Conservation (phyloP, 2,113 vertebrate species). For the Myrmophylax atrothorax region DNA sequence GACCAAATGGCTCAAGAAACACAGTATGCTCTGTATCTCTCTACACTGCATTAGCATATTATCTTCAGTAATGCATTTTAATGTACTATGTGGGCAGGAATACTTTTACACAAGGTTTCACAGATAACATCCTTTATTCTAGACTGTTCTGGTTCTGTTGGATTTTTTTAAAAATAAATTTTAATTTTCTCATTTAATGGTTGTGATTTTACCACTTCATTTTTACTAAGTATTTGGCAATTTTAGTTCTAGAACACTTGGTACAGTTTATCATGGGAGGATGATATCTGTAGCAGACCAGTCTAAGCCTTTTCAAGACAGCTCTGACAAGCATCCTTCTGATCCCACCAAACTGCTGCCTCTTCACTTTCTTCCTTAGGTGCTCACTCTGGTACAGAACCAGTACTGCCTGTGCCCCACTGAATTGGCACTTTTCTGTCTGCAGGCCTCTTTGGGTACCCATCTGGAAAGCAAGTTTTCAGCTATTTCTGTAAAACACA, state of each 20-base stretch:
- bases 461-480: background rate
- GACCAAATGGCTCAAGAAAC: background rate
- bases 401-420: background rate
- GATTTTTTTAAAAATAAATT: background rate
- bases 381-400: background rate
- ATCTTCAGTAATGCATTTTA: constrained; percentile 37
- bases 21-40: background rate
- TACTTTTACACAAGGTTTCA: constrained; percentile 23
- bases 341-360: background rate
- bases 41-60: background rate
- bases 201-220: background rate
- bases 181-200: background rate
- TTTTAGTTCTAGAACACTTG: background rate
- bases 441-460: background rate
- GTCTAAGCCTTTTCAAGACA: background rate
- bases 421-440: background rate
- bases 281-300: background rate
- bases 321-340: background rate
- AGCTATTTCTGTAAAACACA: background rate
- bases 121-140: constrained; percentile 5
- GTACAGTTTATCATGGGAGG: background rate
- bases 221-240: background rate
- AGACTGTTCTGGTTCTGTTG: background rate
- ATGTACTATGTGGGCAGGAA: constrained; percentile 11
- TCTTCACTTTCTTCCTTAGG: background rate